phyloP scores from a whole-genome alignment of 2,888 invertebrate species.

The Hydrotaea diabolus region DNA sequence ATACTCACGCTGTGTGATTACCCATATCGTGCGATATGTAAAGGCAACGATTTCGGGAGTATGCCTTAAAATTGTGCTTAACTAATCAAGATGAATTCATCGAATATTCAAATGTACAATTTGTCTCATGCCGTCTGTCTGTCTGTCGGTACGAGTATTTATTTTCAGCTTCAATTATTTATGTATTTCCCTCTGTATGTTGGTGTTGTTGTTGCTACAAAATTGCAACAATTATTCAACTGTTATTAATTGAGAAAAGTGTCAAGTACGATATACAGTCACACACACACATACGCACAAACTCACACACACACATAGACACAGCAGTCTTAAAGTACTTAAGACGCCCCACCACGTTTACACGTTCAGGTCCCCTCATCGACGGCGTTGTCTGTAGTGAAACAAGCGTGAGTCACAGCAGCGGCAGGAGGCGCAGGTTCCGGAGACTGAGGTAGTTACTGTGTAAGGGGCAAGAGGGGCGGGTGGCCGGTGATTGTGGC shows the following conservation, averaged over 20 bases:
- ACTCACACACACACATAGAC: neutral
- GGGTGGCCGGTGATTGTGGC: neutral
- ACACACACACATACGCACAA: neutral
- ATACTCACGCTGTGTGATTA: neutral
- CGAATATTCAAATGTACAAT: too few relatives aligned
- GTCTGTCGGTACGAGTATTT: slow-evolving; percentile 1
- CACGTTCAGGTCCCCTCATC: neutral
- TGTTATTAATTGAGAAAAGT: slow-evolving; percentile 63
- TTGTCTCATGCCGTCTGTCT: neutral
- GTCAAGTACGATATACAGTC: slow-evolving; percentile 13
- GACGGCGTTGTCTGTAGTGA: slow-evolving; percentile 6
- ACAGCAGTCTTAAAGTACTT: slow-evolving; percentile 26
- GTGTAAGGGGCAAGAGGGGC: neutral
- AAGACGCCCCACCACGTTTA: slow-evolving; percentile 14
- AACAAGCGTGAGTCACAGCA: neutral
- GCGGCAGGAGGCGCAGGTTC: neutral
- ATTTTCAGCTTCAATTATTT: slow-evolving; percentile 35
- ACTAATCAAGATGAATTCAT: slow-evolving; percentile 26
- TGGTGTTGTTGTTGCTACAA: slow-evolving; percentile 33
- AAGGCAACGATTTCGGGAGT: neutral
- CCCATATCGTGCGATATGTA: neutral
- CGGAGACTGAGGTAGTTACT: too few relatives aligned
- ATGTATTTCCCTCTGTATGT: slow-evolving; percentile 7
- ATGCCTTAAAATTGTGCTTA: slow-evolving; percentile 26
- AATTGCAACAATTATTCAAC: slow-evolving; percentile 67